Conservation (phyloP, 2,113 vertebrate genomes). For the Heloderma charlesbogerti region DNA sequence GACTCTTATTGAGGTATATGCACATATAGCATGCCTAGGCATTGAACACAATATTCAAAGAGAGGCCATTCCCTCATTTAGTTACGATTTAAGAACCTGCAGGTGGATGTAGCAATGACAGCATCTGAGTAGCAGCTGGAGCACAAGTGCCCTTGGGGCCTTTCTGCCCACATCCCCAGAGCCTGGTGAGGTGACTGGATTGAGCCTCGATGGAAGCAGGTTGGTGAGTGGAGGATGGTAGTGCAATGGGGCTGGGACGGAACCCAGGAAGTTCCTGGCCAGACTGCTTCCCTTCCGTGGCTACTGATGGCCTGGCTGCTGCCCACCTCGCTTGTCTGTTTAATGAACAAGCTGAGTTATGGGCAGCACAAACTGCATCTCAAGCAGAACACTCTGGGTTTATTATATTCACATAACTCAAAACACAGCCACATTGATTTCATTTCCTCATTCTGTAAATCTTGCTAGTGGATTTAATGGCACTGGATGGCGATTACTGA, state of each 20-base stretch:
- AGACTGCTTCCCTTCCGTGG: constrained; percentile 13
- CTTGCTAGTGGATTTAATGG: constrained; percentile 34
- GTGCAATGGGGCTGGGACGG: background rate
- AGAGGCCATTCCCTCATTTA: background rate
- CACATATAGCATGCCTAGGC: background rate
- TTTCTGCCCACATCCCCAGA: background rate
- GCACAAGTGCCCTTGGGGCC: background rate
- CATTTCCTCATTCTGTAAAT: constrained; percentile 53
- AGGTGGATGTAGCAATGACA: background rate
- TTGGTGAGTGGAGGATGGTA: background rate
- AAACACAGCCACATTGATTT: constrained; percentile 62
- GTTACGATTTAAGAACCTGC: background rate
- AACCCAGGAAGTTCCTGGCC: background rate
- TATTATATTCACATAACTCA: constrained; percentile 74
- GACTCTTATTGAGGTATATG: fast-evolving
- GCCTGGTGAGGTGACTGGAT: too few relatives aligned
- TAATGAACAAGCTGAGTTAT: constrained; percentile 75
- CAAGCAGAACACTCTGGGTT: constrained; percentile 71
- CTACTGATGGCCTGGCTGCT: constrained; percentile 70
- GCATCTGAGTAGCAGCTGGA: background rate
- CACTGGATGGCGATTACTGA: constrained; percentile 46
- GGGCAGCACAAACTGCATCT: constrained; percentile 67
- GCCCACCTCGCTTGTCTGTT: constrained; percentile 67
- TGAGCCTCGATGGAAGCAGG: background rate
- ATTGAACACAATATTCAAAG: background rate